Conservation (phyloP, 2,797 vertebrate species). For the Labeo calbasu region DNA sequence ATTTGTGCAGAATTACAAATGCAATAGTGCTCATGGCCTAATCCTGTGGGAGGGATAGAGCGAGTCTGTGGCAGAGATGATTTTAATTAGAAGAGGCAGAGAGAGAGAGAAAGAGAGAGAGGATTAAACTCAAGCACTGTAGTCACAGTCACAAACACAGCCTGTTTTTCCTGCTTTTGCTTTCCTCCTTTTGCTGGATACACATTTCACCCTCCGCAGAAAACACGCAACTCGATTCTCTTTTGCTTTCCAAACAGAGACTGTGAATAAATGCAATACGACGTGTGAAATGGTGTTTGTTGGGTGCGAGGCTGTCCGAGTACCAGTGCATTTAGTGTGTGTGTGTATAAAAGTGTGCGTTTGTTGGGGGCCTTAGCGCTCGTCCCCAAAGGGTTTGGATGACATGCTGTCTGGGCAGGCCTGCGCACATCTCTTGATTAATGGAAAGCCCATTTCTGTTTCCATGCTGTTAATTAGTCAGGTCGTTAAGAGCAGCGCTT, state of each 20-base stretch:
- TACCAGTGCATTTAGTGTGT: slow-evolving; percentile 33
- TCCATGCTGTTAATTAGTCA: slow-evolving; percentile 84
- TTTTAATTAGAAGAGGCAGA: slow-evolving; percentile 67
- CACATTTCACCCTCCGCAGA: slow-evolving; percentile 54
- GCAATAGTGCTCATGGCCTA: slow-evolving; percentile 84
- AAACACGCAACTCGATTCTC: slow-evolving; percentile 61
- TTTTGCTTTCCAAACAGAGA: slow-evolving; percentile 60
- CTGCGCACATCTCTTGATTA: slow-evolving; percentile 79
- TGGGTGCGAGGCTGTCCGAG: not conserved
- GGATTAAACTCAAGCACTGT: slow-evolving; percentile 76
- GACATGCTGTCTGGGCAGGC: slow-evolving; percentile 83
- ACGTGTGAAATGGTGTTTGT: slow-evolving; percentile 58
- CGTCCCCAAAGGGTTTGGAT: slow-evolving; percentile 74
- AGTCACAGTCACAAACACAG: slow-evolving; percentile 80
- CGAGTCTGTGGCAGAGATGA: slow-evolving; percentile 78
- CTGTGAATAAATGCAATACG: slow-evolving; percentile 13
- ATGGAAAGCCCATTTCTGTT: slow-evolving; percentile 83
- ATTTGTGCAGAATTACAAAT: slow-evolving; percentile 82
- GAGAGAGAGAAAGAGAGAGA: slow-evolving; percentile 68
- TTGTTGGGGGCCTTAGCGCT: slow-evolving; percentile 67
- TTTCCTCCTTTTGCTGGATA: slow-evolving; percentile 57
- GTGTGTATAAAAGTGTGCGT: slow-evolving; percentile 71
- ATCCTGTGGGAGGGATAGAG: slow-evolving; percentile 82
- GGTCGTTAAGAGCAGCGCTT: slow-evolving; percentile 79
- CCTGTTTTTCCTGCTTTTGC: slow-evolving; percentile 61